Percentiles rank a stretch among this genome's conserved stretches.
Evolutionary conservation across 1,140 invertebrate genomes (phyloP).

Genomic region (Ips typographus): DNA sequence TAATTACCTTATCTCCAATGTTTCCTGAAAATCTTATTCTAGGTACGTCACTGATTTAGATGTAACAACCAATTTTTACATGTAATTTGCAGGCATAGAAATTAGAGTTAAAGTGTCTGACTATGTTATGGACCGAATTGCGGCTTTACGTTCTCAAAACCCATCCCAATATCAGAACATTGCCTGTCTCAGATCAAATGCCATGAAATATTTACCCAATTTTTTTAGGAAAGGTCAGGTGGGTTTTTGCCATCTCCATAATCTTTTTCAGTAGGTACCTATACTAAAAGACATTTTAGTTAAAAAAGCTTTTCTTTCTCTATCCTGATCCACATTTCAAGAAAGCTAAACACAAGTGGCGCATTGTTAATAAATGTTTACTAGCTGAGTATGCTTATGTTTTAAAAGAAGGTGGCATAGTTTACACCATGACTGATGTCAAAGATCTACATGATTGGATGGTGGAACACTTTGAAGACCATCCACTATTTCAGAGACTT

Average conservation of each 20-base stretch:
- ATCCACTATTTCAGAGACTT: conserved; percentile 86
- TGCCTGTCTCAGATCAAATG: conserved; percentile 93
- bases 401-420: conserved; percentile 76
- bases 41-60: conserved; percentile 55
- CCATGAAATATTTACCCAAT: conserved; percentile 98
- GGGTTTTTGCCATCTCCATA: conserved; percentile 35
- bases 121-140: conserved; percentile 95
- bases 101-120: conserved; percentile 98
- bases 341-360: conserved; percentile 98
- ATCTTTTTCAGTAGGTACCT: conserved; percentile 2
- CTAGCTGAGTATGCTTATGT: conserved; percentile 97
- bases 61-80: not conserved
- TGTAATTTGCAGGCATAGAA: conserved; percentile 67
- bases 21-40: conserved; percentile 90
- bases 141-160: conserved; percentile 77
- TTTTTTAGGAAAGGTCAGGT: conserved; percentile 95
- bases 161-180: conserved; percentile 88
- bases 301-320: conserved; percentile 99
- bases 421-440: conserved; percentile 98
- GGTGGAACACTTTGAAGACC: conserved; percentile 85
- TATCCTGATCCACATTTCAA: conserved; percentile 99
- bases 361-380: conserved; percentile 92
- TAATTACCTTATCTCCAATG: conserved; percentile 87
- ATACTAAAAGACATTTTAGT: conserved; percentile 58
- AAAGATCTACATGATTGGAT: conserved; percentile 98